These are phyloP conservation scores for Drosophila nigricruria DNA, from an alignment of 2,888 invertebrate genomes.

Conservation along the genomic window DNA sequence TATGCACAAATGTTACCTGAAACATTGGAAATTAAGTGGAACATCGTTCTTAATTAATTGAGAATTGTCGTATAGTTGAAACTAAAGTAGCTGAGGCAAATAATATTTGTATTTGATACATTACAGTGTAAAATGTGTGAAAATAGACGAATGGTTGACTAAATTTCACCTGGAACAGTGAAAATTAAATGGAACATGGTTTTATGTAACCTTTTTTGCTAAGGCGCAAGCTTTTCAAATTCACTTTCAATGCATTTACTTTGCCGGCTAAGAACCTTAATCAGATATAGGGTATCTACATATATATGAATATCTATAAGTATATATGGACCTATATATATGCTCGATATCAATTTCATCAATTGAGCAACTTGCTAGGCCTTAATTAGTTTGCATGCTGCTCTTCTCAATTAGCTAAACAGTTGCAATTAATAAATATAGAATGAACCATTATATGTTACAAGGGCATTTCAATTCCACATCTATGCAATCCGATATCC, in stretches of 20 bases:
- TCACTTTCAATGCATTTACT: neutral
- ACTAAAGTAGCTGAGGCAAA: neutral
- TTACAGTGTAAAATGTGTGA: neutral
- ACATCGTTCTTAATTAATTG: too few relatives aligned
- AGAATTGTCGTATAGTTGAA: neutral
- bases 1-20: neutral
- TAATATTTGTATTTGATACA: neutral
- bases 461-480: constrained; percentile 13
- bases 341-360: neutral
- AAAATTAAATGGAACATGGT: neutral
- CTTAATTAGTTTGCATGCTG: constrained; percentile 30
- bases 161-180: neutral
- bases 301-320: neutral
- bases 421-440: neutral
- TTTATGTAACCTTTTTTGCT: neutral
- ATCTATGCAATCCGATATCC: neutral
- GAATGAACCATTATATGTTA: neutral
- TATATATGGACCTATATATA: neutral
- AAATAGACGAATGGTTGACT: neutral
- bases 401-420: constrained; percentile 5
- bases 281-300: neutral
- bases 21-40: neutral
- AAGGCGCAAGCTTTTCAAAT: too few relatives aligned
- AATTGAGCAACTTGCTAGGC: neutral
- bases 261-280: neutral